phyloP scores from a whole-genome alignment of 2,113 vertebrate species.

The Brachypodius melanocephalos region DNA sequence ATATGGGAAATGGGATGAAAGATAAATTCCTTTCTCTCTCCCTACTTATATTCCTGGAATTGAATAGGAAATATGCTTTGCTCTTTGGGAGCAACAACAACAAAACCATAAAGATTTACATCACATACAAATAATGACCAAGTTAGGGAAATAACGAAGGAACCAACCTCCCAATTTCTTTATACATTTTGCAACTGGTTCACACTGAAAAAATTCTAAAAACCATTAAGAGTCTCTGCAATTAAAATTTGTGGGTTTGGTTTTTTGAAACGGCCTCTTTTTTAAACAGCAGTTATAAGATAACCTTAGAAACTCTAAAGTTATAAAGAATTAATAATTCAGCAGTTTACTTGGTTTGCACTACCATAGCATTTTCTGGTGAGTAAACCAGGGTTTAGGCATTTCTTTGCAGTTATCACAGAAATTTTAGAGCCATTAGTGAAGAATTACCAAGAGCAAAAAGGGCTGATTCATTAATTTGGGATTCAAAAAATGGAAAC shows the following conservation, averaged over 20 bases:
- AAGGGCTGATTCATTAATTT: background rate
- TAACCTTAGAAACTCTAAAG: background rate
- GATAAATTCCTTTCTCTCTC: background rate
- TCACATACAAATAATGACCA: background rate
- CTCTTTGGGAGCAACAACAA: background rate
- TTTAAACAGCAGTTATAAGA: background rate
- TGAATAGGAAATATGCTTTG: background rate
- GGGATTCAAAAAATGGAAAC: background rate
- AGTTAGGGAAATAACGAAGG: background rate
- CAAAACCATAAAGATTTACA: background rate
- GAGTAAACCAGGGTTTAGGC: background rate
- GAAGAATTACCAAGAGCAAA: background rate
- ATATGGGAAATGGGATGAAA: background rate
- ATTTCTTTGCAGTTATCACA: constrained; percentile 1
- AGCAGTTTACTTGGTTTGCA: background rate
- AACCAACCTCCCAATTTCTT: background rate
- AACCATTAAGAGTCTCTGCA: background rate
- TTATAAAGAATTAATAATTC: background rate
- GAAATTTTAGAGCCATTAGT: background rate
- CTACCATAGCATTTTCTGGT: background rate
- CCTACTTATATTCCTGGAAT: background rate
- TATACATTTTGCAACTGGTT: background rate
- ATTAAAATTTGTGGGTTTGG: background rate
- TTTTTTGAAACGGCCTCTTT: background rate
- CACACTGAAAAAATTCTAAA: background rate